phyloP scores from a whole-genome alignment of 2,113 vertebrate species.

The Hoplias malabaricus region DNA sequence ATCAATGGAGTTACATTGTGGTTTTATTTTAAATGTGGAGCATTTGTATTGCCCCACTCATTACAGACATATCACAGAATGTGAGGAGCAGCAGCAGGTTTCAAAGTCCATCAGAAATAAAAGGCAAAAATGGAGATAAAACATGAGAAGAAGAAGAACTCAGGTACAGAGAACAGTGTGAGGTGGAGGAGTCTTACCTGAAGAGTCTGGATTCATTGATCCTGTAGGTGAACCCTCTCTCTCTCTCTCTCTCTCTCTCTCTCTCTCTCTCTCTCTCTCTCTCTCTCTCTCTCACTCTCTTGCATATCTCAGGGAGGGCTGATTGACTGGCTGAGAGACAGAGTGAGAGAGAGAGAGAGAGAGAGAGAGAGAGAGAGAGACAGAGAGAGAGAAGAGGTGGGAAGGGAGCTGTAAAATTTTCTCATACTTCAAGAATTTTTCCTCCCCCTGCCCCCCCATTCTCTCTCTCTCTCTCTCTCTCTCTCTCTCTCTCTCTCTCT shows the following conservation, averaged over 20 bases:
- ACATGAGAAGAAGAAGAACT: too few relatives aligned
- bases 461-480: slow-evolving; percentile 21
- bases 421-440: slow-evolving; percentile 77
- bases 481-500: slow-evolving; percentile 20
- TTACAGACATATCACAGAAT: too few relatives aligned
- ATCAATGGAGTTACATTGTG: too few relatives aligned
- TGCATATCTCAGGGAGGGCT: slow-evolving; percentile 34
- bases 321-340: slow-evolving; percentile 54
- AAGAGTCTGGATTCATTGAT: neutral
- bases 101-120: too few relatives aligned
- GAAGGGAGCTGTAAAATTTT: slow-evolving; percentile 65
- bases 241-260: neutral
- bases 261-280: neutral
- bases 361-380: slow-evolving; percentile 20
- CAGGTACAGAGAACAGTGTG: too few relatives aligned
- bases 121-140: too few relatives aligned
- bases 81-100: too few relatives aligned
- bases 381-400: slow-evolving; percentile 33
- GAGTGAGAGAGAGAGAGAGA: slow-evolving; percentile 26
- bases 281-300: neutral
- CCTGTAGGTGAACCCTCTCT: slow-evolving; percentile 25
- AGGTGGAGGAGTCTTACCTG: slow-evolving; percentile 50
- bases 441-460: slow-evolving; percentile 55
- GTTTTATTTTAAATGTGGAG: too few relatives aligned
- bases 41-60: too few relatives aligned